These are phyloP conservation scores for Glossophaga mutica DNA, from an alignment of 2,797 vertebrate genomes.

Conservation along the genomic window DNA sequence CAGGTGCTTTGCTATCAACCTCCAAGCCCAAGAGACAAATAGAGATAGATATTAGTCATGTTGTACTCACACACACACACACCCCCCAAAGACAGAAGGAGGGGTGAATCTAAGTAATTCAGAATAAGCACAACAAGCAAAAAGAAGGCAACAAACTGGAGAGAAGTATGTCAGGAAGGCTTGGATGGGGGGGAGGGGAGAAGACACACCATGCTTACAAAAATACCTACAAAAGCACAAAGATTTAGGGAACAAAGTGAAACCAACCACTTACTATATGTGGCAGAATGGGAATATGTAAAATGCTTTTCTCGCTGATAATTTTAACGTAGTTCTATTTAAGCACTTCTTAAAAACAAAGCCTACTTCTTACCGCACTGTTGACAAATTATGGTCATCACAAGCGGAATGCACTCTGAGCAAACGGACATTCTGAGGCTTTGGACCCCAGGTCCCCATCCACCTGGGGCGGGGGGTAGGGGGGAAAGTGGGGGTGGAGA, in stretches of 20 bases:
- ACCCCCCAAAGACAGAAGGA: background rate
- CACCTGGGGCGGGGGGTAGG: background rate
- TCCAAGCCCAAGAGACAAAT: background rate
- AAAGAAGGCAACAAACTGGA: background rate
- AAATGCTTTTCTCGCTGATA: background rate
- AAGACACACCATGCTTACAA: background rate
- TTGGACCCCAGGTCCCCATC: background rate
- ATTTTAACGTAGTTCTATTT: background rate
- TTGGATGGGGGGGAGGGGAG: background rate
- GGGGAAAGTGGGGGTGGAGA: too few species aligned
- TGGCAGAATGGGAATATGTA: background rate
- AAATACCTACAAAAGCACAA: background rate
- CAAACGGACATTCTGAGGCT: background rate
- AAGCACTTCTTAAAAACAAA: background rate
- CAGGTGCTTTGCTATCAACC: slow-evolving; percentile 2
- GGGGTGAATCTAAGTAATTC: background rate
- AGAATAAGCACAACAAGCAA: background rate
- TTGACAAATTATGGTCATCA: background rate
- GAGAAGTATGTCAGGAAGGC: background rate
- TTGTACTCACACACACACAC: background rate
- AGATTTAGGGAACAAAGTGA: background rate
- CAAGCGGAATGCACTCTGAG: background rate
- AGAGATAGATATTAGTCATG: background rate
- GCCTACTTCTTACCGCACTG: background rate
- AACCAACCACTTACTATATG: background rate